A percentile compares a stretch with the other conserved stretches of the same genome.
Evolutionary conservation across 2,113 vertebrate species (phyloP).

Genomic region (Oophaga pumilio): DNA sequence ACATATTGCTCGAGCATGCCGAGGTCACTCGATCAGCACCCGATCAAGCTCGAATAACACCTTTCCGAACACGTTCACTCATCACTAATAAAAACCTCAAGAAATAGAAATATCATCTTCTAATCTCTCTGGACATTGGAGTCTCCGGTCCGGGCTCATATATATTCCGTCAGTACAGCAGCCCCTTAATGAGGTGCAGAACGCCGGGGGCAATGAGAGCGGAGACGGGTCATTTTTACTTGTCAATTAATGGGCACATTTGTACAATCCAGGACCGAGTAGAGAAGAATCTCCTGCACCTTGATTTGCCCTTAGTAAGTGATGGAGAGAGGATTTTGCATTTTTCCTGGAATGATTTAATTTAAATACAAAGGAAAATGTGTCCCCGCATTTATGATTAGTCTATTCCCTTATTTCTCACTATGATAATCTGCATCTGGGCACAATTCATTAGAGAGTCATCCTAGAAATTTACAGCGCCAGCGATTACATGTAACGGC

Average conservation of each 20-base stretch:
- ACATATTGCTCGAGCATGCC: too few relatives aligned
- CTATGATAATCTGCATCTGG: neutral
- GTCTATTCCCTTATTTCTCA: neutral
- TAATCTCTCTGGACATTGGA: neutral
- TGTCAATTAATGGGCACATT: neutral
- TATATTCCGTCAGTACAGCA: neutral
- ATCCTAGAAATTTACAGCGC: neutral
- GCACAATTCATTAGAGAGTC: neutral
- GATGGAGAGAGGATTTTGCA: neutral
- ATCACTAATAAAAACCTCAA: too few relatives aligned
- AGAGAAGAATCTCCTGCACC: neutral
- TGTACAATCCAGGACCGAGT: neutral
- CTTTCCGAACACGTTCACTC: too few relatives aligned
- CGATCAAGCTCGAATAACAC: too few relatives aligned
- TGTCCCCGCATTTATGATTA: neutral
- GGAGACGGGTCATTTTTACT: neutral
- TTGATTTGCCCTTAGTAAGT: constrained; percentile 5
- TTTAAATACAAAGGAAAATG: neutral
- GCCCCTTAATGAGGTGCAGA: neutral
- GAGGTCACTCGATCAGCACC: too few relatives aligned
- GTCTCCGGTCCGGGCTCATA: neutral
- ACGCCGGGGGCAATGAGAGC: neutral
- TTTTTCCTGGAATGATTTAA: neutral
- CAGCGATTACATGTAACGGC: neutral
- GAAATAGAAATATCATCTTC: neutral